Evolutionary conservation across 2,113 vertebrate species (phyloP).

Genomic region (Macrotus californicus): DNA sequence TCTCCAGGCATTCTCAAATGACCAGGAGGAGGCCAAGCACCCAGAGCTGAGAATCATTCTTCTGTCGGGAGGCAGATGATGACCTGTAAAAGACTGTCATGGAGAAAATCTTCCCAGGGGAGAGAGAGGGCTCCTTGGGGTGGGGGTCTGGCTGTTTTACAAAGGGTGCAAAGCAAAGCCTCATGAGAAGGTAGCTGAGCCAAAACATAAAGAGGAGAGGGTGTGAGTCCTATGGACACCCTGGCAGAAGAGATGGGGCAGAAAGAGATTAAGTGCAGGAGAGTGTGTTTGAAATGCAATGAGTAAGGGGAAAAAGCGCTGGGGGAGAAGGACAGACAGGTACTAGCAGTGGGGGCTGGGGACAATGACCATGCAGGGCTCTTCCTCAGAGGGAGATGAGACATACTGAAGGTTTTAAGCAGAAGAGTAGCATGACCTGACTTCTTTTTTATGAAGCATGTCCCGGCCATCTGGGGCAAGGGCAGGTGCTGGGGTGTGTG

Average conservation of each 20-base stretch:
- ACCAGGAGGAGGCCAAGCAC: background rate
- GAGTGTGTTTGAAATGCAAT: background rate
- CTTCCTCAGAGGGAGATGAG: background rate
- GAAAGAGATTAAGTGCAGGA: background rate
- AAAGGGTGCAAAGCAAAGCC: background rate
- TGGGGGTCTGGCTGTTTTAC: background rate
- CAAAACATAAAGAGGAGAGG: background rate
- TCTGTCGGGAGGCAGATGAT: background rate
- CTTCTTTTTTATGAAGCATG: background rate
- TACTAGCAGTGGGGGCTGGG: background rate
- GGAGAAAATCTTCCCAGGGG: background rate
- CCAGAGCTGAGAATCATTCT: background rate
- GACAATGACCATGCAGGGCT: rapidly evolving
- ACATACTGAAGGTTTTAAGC: background rate
- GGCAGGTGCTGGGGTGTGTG: background rate
- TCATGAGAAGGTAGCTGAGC: background rate
- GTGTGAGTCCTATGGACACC: background rate
- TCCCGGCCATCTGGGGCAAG: background rate
- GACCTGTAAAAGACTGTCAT: background rate
- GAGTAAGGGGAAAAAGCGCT: background rate
- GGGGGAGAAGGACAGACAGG: background rate
- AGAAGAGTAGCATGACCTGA: background rate
- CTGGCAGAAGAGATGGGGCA: background rate
- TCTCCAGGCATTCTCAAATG: background rate
- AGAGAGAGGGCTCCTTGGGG: too few species aligned